Evolutionary conservation across 2,113 vertebrate species (phyloP).

Genomic region (Paralichthys olivaceus): DNA sequence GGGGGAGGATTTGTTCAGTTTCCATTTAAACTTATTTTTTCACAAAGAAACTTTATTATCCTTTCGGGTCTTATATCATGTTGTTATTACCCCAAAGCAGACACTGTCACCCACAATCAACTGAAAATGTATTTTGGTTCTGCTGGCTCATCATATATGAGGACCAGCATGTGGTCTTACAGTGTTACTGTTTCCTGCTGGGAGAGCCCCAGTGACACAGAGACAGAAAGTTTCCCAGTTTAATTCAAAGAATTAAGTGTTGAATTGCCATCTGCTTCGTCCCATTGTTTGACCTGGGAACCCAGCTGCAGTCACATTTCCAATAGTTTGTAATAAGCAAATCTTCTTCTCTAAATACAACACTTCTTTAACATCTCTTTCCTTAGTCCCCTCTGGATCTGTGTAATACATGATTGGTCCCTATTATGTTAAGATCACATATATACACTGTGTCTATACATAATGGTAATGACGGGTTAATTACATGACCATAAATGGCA

Average conservation of each 20-base stretch:
- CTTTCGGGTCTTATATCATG: background rate
- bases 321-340: background rate
- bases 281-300: background rate
- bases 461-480: slow-evolving; percentile 9
- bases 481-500: slow-evolving; percentile 14
- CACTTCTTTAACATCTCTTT: background rate
- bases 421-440: background rate
- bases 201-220: slow-evolving; percentile 17
- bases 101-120: slow-evolving; percentile 24
- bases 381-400: slow-evolving; percentile 11
- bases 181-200: slow-evolving; percentile 37
- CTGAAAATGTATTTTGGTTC: slow-evolving; percentile 45
- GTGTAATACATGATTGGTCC: background rate
- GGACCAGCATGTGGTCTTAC: slow-evolving; percentile 41
- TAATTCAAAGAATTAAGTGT: slow-evolving; percentile 34
- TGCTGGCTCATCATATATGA: slow-evolving; percentile 49
- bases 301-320: background rate
- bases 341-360: slow-evolving; percentile 9
- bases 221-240: slow-evolving; percentile 25
- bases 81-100: slow-evolving; percentile 4
- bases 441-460: background rate
- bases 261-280: slow-evolving; percentile 20
- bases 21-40: background rate
- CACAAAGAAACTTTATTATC: background rate
- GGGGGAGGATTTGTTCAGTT: background rate